Evolutionary conservation across 1,140 invertebrate genomes (phyloP).

Genomic region (Triops longicaudatus): DNA sequence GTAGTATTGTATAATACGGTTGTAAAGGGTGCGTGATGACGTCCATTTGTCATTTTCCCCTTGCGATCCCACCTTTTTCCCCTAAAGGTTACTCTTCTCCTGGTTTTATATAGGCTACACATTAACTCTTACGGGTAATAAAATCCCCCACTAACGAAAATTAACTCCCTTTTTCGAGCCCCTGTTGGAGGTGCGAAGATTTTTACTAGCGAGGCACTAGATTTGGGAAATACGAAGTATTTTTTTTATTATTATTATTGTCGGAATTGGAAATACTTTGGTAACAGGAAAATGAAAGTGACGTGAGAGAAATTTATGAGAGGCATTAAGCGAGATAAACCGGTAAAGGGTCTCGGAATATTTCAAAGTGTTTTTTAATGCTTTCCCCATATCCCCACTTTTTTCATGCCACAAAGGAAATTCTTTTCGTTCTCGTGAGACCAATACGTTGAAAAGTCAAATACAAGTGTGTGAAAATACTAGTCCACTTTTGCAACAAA

Average conservation of each 20-base stretch:
- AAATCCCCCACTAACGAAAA: background rate
- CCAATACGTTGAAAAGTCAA: background rate
- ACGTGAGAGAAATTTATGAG: background rate
- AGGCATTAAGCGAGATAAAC: background rate
- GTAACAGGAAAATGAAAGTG: background rate
- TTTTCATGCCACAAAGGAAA: background rate
- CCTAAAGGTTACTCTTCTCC: background rate
- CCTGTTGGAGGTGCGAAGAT: background rate
- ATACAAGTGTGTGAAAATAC: background rate
- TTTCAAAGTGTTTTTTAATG: background rate
- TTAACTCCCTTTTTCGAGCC: background rate
- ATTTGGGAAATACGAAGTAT: background rate
- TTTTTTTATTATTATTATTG: background rate
- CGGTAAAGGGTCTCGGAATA: background rate
- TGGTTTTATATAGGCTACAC: background rate
- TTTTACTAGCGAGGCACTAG: background rate
- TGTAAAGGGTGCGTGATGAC: background rate
- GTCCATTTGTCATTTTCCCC: slow-evolving; percentile 4
- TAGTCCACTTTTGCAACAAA: background rate
- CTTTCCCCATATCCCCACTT: background rate
- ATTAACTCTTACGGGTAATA: background rate
- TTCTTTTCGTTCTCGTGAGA: background rate
- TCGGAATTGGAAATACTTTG: background rate
- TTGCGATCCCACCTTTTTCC: background rate
- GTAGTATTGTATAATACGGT: background rate